These are phyloP conservation scores for Patella pellucida DNA, from an alignment of 2,888 invertebrate species.

Conservation along the genomic window DNA sequence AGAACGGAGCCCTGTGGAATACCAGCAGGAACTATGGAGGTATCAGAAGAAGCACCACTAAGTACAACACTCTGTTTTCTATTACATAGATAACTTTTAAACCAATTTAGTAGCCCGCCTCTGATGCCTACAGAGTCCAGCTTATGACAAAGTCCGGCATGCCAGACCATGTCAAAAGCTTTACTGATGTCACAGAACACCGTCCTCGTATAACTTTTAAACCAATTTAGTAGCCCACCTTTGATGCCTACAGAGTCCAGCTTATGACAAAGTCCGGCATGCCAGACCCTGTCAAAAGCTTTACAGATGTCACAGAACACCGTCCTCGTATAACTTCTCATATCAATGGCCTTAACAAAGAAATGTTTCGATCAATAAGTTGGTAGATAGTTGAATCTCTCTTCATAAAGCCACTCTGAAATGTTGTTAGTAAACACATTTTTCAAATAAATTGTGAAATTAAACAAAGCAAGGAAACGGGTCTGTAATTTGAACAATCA, in stretches of 20 bases:
- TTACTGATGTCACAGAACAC: background rate
- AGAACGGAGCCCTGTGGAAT: background rate
- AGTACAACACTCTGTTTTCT: background rate
- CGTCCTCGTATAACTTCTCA: too few species aligned
- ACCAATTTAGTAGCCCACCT: too few species aligned
- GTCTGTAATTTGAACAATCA: too few species aligned
- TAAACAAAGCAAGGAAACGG: too few species aligned
- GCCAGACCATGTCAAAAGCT: background rate
- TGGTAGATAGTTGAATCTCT: background rate
- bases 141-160: background rate
- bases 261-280: too few species aligned
- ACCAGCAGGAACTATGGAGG: background rate
- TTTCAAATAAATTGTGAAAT: too few species aligned
- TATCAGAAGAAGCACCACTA: background rate
- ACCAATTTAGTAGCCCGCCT: background rate
- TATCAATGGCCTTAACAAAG: background rate
- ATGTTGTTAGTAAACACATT: background rate
- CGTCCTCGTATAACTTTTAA: background rate
- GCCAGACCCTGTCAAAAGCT: too few species aligned
- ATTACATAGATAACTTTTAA: background rate
- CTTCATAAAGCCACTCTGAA: background rate
- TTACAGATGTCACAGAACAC: too few species aligned
- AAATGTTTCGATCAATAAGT: background rate
- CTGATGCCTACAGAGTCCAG: background rate
- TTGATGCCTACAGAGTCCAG: too few species aligned